Conservation (phyloP, 2,888 invertebrate species). For the Synanthedon myopaeformis region DNA sequence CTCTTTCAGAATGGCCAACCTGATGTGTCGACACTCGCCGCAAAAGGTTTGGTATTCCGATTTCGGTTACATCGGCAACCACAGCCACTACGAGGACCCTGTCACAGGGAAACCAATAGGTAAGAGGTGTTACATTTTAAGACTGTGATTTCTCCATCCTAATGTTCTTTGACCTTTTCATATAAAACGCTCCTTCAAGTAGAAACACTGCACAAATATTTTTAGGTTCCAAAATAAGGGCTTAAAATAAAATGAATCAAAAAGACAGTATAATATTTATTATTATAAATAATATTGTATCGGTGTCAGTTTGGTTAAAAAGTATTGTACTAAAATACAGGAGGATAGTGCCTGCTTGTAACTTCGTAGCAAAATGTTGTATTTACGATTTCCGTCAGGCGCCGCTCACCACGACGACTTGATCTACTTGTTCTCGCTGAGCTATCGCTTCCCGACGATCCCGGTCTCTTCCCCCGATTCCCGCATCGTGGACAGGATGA, state of each 20-base stretch:
- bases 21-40: conserved; percentile 68
- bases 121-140: conserved; percentile 12
- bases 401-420: conserved; percentile 60
- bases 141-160: background rate
- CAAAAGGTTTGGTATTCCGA: conserved; percentile 72
- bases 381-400: conserved; percentile 20
- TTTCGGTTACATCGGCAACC: conserved; percentile 72
- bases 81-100: conserved; percentile 68
- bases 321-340: too few relatives aligned
- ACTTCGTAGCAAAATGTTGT: background rate
- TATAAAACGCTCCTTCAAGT: background rate
- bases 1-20: conserved; percentile 57
- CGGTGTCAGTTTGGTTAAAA: too few relatives aligned
- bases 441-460: conserved; percentile 44
- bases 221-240: too few relatives aligned
- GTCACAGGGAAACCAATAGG: conserved; percentile 61
- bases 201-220: background rate
- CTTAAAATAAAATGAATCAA: too few relatives aligned
- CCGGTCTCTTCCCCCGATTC: conserved; percentile 37
- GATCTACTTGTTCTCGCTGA: conserved; percentile 56
- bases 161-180: too few relatives aligned
- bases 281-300: too few relatives aligned
- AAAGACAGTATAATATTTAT: too few relatives aligned
- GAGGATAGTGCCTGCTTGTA: background rate
- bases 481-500: conserved; percentile 47